Base-by-base conservation (phyloP, 2,888 invertebrate species). In the Malthinus seriepunctatus region DNA sequence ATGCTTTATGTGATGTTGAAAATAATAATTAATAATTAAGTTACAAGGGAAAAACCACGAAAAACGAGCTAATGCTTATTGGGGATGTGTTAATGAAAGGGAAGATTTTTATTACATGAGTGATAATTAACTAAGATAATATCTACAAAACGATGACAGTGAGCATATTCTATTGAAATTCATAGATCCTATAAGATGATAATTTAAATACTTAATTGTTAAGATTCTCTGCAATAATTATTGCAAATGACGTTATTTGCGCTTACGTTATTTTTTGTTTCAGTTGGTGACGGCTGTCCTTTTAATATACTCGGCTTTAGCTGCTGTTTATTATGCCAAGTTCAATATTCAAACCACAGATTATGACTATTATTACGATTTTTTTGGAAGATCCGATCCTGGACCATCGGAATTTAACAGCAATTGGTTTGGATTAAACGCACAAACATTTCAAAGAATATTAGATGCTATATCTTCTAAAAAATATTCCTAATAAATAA, bases 281-380 rank as follows among this genome's bases (percentile, higher is more conserved):
- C 81, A 93, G 92, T 82, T 93, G 45, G 88, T 89, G 72, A 93
- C 93, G 6, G 91, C 92, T 0, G 84, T 87, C 4, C 80, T 93
- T 38, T 83, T 93, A 32, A 86, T 92, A 67, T 93, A 93, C 81
- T 92, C 92, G 55, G 91, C 91, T 52, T 85, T 93, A 69, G 92
- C 93, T 1, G 93, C 93, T 54, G 88, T 92, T 72, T 92, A 92
- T 79, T 93, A 91, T 79, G 91, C 93, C 51, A 92, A 92, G 78
- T 91, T 92, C 75, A 92, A 92, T 78, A 91, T 91, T 46, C 83
- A 90, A 60, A 82, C 89, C n/a, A 86, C 88, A 53, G 90, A 91
- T 76, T 89, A 89, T 75, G 88, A 88, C 69, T 82, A 84, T 74
- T 86, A 88, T 69, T 89, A 90, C 73, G 89, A 90, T 73, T 85